phyloP scores from a whole-genome alignment of 2,888 invertebrate species.

The Lithodes maja region DNA sequence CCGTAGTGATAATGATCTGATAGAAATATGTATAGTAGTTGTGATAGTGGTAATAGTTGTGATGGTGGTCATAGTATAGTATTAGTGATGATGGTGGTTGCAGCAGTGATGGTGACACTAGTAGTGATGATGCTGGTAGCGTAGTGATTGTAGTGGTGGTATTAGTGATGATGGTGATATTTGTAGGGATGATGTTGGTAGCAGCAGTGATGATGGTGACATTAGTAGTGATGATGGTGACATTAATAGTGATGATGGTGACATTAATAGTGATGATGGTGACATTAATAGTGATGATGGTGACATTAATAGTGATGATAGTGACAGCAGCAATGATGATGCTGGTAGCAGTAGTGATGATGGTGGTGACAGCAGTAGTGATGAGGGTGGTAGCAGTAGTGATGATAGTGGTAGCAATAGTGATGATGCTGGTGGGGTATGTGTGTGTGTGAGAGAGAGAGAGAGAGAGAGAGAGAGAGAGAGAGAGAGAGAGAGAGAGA shows the following conservation, averaged over 20 bases:
- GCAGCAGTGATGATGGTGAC: neutral
- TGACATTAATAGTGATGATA: neutral
- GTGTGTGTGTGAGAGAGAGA: neutral
- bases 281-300: neutral
- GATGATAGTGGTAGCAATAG: neutral
- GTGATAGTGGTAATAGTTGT: no score
- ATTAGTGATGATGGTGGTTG: no score
- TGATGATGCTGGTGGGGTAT: neutral
- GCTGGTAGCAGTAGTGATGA: neutral
- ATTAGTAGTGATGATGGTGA: neutral
- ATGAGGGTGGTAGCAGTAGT: neutral
- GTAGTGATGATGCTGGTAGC: no score
- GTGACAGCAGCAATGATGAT: neutral
- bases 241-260: neutral
- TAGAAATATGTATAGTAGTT: no score
- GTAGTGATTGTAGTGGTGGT: neutral
- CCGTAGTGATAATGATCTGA: no score
- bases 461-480: neutral
- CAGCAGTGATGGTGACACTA: no score
- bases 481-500: neutral
- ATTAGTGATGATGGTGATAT: neutral
- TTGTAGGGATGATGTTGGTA: neutral
- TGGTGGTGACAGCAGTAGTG: neutral
- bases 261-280: neutral
- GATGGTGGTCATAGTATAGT: no score